Evolutionary conservation across 2,113 vertebrate genomes (phyloP).

Genomic region (Pseudopodoces humilis): DNA sequence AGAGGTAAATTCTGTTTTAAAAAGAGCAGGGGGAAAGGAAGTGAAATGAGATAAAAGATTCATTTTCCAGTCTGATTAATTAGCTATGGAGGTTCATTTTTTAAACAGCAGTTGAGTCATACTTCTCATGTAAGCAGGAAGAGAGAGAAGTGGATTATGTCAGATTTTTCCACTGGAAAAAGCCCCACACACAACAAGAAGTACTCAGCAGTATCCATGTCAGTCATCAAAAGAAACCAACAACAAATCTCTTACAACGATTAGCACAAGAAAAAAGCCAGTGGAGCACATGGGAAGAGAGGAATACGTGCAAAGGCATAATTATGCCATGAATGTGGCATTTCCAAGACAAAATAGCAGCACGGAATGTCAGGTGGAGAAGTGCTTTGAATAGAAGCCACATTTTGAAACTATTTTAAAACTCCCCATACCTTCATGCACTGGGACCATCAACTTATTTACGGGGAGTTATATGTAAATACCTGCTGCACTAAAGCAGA

Average conservation of each 20-base stretch:
- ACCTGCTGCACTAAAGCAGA: not conserved
- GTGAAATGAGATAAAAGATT: not conserved
- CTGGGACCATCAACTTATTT: not conserved
- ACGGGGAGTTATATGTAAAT: not conserved
- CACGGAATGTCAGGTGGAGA: not conserved
- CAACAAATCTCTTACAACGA: not conserved
- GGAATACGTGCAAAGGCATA: not conserved
- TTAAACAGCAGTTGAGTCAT: not conserved
- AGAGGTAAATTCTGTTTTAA: not conserved
- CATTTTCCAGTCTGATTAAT: not conserved
- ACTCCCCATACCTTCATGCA: not conserved
- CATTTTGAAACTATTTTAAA: not conserved
- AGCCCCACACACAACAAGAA: not conserved
- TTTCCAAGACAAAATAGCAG: not conserved
- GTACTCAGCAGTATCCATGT: not conserved
- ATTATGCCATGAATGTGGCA: not conserved
- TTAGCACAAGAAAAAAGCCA: constrained; percentile 27
- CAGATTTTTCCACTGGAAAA: not conserved
- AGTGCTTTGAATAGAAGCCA: not conserved
- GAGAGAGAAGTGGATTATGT: not conserved
- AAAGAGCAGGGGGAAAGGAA: not conserved
- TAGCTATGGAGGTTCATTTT: not conserved
- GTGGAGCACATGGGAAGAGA: not conserved
- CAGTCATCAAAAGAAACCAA: constrained; percentile 29
- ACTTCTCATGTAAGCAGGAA: not conserved